Conservation (phyloP, 1,140 invertebrate genomes). For the Drosophila willistoni region DNA sequence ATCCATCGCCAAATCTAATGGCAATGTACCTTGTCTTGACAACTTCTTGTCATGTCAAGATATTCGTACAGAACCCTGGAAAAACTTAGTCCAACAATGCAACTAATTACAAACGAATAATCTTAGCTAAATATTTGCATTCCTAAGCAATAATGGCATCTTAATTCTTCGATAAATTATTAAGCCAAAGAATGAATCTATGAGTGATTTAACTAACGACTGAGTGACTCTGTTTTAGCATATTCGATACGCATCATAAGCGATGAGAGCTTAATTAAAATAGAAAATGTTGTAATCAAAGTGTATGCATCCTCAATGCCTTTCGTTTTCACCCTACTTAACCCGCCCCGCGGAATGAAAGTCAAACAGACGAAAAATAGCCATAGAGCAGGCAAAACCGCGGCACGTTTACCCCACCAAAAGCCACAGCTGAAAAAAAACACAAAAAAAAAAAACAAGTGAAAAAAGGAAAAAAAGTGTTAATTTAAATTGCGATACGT, state of each 20-base stretch:
- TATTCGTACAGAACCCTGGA: neutral
- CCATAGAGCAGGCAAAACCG: conserved; percentile 51
- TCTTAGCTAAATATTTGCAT: too few species aligned
- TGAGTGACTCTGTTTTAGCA: neutral
- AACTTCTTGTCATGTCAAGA: conserved; percentile 5
- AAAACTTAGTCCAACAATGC: neutral
- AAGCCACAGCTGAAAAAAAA: conserved; percentile 28
- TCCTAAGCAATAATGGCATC: too few species aligned
- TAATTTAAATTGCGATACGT: conserved; percentile 81
- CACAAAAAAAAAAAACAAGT: conserved; percentile 25
- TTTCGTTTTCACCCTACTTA: neutral
- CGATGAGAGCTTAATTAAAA: conserved; percentile 69
- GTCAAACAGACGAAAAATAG: conserved; percentile 51
- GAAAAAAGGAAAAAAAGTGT: conserved; percentile 66
- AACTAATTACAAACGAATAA: conserved; percentile 35
- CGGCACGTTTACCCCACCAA: conserved; percentile 67
- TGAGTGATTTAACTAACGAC: neutral
- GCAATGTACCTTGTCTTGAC: conserved; percentile 6
- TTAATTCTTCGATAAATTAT: too few species aligned
- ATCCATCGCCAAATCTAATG: neutral
- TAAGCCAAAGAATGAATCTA: neutral
- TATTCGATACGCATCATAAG: conserved; percentile 25
- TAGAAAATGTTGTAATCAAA: conserved; percentile 51
- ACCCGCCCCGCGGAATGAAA: conserved; percentile 1
- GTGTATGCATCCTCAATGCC: conserved; percentile 11